Base-by-base conservation (phyloP, 2,888 invertebrate species). In the Adelognathus sp. region DNA sequence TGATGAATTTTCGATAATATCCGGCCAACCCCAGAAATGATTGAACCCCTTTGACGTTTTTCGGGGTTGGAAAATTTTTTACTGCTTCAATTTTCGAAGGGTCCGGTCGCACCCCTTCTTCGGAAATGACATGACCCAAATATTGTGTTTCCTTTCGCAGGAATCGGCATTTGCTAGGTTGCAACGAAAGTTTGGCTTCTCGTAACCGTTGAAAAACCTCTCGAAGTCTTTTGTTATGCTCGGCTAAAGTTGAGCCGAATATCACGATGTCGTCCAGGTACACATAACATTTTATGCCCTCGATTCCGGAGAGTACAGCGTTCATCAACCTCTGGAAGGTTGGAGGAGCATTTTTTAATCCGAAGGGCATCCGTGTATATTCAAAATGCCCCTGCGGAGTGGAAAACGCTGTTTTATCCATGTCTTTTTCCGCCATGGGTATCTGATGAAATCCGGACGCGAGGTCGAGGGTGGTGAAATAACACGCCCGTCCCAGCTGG, bases 401-500 rank as follows among this genome's bases (percentile, higher is more conserved):
- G 9, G 21, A 41, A 33, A 71, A 71, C 1, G 54, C 52, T 3
- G 61, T 63, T 24, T 52, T 61, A 0, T 16, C 24, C n/a, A 29
- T 36, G 41, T 46, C 39, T 29, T 29, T 9, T 7, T 14, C n/a
- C 0, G 36, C 21, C 46, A 60, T 44, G 7, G 39, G 18, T 6
- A 70, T 60, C 18, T 60, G 70, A 33, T 60, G 70, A n/a, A 44
- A 70, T 2, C 41, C 69, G 0, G 39, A 39, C 4, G 54, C 39
- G n/a, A 69, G 39, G 11, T 56, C 44, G 3, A 46, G 24, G 7
- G 44, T 71, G n/a, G 58, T 41, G 6, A 69, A 69, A 14, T 69
- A 69, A n/a, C 1, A n/a, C 1, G 41, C 54, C 1, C 14, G 14
- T n/a, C 69, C 69, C 24, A 85, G 52, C 66, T 85, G 82, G 24